Evolutionary conservation across 2,797 vertebrate species (phyloP).

Genomic region (Phataginus tetradactyla): DNA sequence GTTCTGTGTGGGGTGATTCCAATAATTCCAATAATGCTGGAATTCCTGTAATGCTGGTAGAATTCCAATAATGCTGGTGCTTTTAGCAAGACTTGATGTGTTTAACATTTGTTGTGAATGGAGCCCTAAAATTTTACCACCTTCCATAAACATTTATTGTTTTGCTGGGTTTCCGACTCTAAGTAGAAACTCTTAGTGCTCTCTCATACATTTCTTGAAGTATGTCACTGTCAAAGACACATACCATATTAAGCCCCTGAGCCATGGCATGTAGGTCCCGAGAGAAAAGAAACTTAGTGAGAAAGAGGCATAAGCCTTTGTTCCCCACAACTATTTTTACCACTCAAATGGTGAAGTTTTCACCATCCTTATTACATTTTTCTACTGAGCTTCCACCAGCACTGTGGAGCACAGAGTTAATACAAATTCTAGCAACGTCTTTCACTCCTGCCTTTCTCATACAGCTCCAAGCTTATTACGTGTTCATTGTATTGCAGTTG

Average conservation of each 20-base stretch:
- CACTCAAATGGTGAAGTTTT: neutral
- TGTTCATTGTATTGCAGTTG: slow-evolving; percentile 43
- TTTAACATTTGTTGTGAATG: slow-evolving; percentile 59
- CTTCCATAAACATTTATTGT: slow-evolving; percentile 53
- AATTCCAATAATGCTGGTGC: neutral
- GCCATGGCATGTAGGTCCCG: neutral
- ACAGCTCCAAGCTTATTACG: slow-evolving; percentile 62
- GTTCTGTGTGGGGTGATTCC: no score
- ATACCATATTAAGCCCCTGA: accelerated
- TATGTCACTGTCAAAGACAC: neutral
- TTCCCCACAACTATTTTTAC: neutral
- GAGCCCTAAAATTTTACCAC: slow-evolving; percentile 71
- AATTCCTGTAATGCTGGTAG: neutral
- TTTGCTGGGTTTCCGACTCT: slow-evolving; percentile 15
- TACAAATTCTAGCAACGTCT: slow-evolving; percentile 43
- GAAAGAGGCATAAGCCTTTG: neutral
- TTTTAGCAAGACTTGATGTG: neutral
- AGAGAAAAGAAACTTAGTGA: neutral
- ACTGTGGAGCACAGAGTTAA: neutral
- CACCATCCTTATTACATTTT: neutral
- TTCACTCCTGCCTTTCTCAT: slow-evolving; percentile 47
- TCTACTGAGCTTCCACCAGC: neutral
- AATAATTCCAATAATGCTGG: neutral
- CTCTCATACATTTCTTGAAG: neutral
- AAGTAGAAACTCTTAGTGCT: neutral